These are phyloP conservation scores for Heliconius himera DNA, from an alignment of 1,140 invertebrate genomes.

Conservation along the genomic window DNA sequence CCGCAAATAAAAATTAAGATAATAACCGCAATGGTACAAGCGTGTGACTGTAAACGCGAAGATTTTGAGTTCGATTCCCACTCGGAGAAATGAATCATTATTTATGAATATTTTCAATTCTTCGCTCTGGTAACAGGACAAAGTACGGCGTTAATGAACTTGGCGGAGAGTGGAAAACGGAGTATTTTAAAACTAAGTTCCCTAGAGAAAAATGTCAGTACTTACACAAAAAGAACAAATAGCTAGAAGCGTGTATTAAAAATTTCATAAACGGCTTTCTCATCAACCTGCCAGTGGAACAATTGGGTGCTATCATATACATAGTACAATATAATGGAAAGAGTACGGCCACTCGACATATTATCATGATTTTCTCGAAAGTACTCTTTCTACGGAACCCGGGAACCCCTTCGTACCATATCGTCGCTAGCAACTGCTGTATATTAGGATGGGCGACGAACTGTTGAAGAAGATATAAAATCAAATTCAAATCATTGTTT, in stretches of 20 bases:
- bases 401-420: conserved; percentile 96
- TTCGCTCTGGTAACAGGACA: too few relatives aligned
- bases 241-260: conserved; percentile 94
- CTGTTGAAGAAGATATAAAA: conserved; percentile 67
- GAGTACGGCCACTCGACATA: conserved; percentile 88
- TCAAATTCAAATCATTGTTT: too few relatives aligned
- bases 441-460: conserved; percentile 97
- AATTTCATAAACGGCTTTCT: conserved; percentile 97
- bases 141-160: too few relatives aligned
- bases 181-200: too few relatives aligned
- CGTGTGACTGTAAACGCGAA: too few relatives aligned
- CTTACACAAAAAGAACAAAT: conserved; percentile 94
- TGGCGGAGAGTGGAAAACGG: too few relatives aligned
- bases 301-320: conserved; percentile 91
- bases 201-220: conserved; percentile 41
- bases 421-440: conserved; percentile 93
- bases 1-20: too few relatives aligned
- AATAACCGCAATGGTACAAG: too few relatives aligned
- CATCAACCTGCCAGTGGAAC: conserved; percentile 89
- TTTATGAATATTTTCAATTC: too few relatives aligned
- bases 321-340: conserved; percentile 93
- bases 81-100: too few relatives aligned
- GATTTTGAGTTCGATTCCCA: too few relatives aligned
- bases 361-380: conserved; percentile 86
- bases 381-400: conserved; percentile 91